phyloP scores from a whole-genome alignment of 2,113 vertebrate species.

The Dinomys branickii region DNA sequence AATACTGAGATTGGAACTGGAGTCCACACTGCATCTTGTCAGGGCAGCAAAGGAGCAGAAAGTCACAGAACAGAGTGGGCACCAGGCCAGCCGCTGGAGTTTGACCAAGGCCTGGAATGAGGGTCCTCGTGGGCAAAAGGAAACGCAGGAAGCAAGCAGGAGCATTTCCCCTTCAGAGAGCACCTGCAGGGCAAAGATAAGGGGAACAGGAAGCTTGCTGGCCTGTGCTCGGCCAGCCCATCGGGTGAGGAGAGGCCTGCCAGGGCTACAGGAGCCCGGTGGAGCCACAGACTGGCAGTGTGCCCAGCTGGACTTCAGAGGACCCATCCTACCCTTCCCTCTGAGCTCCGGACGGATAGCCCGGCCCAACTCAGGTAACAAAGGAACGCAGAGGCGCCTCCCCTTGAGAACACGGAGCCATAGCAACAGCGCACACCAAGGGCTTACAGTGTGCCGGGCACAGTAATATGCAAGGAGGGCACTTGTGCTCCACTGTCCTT shows the following conservation, averaged over 20 bases:
- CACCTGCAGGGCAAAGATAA: slow-evolving; percentile 70
- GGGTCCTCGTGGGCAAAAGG: slow-evolving; percentile 43
- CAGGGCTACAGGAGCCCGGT: background rate
- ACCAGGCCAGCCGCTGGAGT: slow-evolving; percentile 26
- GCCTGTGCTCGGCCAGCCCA: background rate
- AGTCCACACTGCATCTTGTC: background rate
- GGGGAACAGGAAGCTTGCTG: slow-evolving; percentile 66
- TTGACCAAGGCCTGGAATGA: slow-evolving; percentile 60
- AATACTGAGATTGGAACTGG: background rate
- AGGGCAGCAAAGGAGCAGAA: background rate
- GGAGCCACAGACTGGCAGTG: slow-evolving; percentile 42
- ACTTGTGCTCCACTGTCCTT: background rate
- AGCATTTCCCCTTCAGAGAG: slow-evolving; percentile 53
- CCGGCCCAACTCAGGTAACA: background rate
- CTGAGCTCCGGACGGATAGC: background rate
- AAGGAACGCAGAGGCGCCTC: background rate
- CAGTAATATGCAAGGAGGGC: background rate
- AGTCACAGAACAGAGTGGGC: slow-evolving; percentile 39
- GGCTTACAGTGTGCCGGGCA: background rate
- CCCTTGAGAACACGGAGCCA: background rate
- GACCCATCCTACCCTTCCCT: background rate
- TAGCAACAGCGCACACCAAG: background rate
- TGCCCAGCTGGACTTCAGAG: slow-evolving; percentile 57
- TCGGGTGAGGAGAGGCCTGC: background rate
- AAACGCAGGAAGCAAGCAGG: slow-evolving; percentile 61